Evolutionary conservation across 2,797 vertebrate genomes (phyloP).

Genomic region (Heliangelus exortis): DNA sequence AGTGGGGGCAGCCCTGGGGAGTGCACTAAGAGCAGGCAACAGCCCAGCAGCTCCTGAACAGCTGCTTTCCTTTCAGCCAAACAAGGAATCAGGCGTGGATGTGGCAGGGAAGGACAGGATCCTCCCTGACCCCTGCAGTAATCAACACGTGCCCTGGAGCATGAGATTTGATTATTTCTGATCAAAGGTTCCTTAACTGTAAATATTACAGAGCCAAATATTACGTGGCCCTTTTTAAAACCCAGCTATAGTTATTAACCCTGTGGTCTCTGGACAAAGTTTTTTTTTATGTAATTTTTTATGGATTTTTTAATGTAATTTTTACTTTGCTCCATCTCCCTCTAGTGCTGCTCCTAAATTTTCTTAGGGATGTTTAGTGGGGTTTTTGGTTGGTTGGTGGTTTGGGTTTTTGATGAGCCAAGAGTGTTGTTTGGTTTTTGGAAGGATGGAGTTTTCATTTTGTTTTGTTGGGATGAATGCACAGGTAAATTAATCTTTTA

Average conservation of each 20-base stretch:
- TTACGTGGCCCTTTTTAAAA: not conserved
- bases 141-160: not conserved
- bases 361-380: not conserved
- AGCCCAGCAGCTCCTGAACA: not conserved
- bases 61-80: not conserved
- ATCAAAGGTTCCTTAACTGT: not conserved
- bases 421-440: not conserved
- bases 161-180: not conserved
- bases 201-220: not conserved
- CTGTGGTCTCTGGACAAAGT: not conserved
- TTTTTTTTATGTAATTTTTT: no score
- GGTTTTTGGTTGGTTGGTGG: not conserved
- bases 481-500: not conserved
- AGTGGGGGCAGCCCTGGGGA: not conserved
- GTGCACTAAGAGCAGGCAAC: not conserved
- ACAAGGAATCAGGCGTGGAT: fast-evolving
- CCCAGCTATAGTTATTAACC: not conserved
- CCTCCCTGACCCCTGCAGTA: not conserved
- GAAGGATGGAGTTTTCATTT: not conserved
- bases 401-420: not conserved
- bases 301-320: not conserved
- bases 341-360: not conserved
- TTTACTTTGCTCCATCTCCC: not conserved
- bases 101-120: not conserved
- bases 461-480: not conserved